Conservation (phyloP, 1,140 invertebrate species). For the Micrasema longulum region DNA sequence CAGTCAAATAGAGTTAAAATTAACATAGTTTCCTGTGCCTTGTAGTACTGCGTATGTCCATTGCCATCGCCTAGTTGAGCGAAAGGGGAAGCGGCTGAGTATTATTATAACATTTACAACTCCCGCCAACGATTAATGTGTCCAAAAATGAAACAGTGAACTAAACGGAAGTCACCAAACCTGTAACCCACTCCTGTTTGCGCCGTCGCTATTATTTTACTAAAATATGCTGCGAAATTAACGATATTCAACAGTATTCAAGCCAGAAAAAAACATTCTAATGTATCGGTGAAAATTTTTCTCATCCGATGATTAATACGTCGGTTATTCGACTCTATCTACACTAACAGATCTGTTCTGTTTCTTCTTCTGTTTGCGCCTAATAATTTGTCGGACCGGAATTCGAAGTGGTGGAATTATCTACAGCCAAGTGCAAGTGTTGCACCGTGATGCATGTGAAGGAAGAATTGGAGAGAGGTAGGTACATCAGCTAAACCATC, state of each 20-base stretch:
- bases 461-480: slow-evolving; percentile 11
- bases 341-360: no score
- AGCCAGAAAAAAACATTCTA: no score
- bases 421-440: slow-evolving; percentile 25
- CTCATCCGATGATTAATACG: no score
- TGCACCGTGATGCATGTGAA: background rate
- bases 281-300: no score
- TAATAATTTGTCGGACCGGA: background rate
- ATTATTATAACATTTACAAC: slow-evolving; percentile 26
- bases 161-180: slow-evolving; percentile 32
- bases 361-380: no score
- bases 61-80: slow-evolving; percentile 27
- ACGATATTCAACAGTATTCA: no score
- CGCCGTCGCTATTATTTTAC: no score
- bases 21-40: slow-evolving; percentile 3
- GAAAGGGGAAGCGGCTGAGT: slow-evolving; percentile 19
- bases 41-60: slow-evolving; percentile 7
- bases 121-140: slow-evolving; percentile 25
- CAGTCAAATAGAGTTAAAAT: no score
- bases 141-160: slow-evolving; percentile 29
- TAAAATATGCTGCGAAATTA: no score
- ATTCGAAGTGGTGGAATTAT: slow-evolving; percentile 17
- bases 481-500: slow-evolving; percentile 14
- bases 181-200: slow-evolving; percentile 11
- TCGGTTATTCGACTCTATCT: no score